A percentile compares a stretch with the other conserved stretches of the same genome.
phyloP scores from a whole-genome alignment of 2,113 vertebrate genomes.

The Rousettus leschenaultii region DNA sequence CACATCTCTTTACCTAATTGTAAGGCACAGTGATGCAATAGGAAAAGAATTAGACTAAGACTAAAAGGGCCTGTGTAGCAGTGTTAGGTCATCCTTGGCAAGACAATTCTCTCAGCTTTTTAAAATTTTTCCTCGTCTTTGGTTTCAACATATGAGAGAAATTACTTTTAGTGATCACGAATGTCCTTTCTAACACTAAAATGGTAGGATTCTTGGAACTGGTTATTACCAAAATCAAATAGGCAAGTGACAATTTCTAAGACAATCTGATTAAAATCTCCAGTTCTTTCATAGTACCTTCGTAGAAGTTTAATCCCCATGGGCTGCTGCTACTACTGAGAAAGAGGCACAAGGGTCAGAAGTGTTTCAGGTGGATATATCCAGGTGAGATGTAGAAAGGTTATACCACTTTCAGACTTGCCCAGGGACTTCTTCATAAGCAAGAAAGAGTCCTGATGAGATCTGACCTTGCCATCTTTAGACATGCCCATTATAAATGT shows the following conservation, averaged over 20 bases:
- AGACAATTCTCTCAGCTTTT: background rate
- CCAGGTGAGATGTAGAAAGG: background rate
- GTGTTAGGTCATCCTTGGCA: background rate
- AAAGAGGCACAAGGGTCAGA: background rate
- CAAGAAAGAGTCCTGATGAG: background rate
- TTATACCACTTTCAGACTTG: background rate
- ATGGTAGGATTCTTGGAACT: background rate
- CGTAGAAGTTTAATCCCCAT: background rate
- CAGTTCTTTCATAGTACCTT: background rate
- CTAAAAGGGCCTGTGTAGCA: background rate
- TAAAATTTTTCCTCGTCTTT: background rate
- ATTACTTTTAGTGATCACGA: background rate
- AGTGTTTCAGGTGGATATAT: background rate
- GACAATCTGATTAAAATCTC: slow-evolving; percentile 5
- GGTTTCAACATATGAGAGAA: background rate
- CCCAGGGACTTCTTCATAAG: background rate
- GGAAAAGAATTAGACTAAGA: background rate
- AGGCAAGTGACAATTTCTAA: background rate
- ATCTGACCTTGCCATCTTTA: background rate
- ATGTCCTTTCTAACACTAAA: background rate
- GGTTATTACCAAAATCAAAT: background rate
- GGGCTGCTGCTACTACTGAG: background rate
- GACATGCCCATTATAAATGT: background rate
- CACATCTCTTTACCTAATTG: background rate
- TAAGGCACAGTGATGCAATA: background rate